These are phyloP conservation scores for Caenorhabditis zanzibari DNA, from an alignment of 2,888 invertebrate genomes.

Conservation along the genomic window DNA sequence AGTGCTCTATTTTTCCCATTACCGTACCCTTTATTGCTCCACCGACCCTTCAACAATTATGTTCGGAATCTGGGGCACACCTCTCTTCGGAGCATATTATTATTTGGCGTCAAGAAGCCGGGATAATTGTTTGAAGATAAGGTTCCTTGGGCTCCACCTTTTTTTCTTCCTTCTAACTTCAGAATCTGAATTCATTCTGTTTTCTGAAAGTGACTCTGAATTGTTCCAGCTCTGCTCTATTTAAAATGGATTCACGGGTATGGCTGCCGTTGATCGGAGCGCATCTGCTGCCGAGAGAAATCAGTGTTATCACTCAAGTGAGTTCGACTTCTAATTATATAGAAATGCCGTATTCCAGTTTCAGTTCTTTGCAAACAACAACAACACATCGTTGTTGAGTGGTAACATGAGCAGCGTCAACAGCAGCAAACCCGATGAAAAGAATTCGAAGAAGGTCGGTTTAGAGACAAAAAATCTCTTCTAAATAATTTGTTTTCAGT, in stretches of 20 bases:
- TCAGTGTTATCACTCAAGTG: conserved; percentile 55
- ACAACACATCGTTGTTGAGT: conserved; percentile 32
- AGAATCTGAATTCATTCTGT: background rate
- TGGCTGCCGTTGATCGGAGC: conserved; percentile 66
- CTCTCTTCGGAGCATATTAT: conserved; percentile 3
- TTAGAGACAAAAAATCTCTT: background rate
- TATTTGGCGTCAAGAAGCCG: conserved; percentile 46
- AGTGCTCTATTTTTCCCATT: background rate
- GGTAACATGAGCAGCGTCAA: conserved; percentile 24
- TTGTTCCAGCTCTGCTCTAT: conserved; percentile 33
- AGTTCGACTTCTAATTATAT: too few relatives aligned
- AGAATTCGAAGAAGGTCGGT: conserved; percentile 62
- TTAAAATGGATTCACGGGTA: conserved; percentile 65
- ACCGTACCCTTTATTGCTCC: conserved; percentile 42
- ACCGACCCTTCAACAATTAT: conserved; percentile 32
- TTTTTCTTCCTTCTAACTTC: background rate
- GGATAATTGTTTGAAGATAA: conserved; percentile 45
- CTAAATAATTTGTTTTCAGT: conserved; percentile 36
- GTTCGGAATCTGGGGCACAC: conserved; percentile 13
- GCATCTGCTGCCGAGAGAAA: conserved; percentile 46
- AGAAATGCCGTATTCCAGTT: background rate
- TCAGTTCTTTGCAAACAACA: conserved; percentile 58
- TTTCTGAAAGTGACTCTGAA: background rate
- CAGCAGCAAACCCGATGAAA: conserved; percentile 63
- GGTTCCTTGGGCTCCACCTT: conserved; percentile 8